phyloP scores from a whole-genome alignment of 2,113 vertebrate species.

The Cyprinodon brontotheroides region DNA sequence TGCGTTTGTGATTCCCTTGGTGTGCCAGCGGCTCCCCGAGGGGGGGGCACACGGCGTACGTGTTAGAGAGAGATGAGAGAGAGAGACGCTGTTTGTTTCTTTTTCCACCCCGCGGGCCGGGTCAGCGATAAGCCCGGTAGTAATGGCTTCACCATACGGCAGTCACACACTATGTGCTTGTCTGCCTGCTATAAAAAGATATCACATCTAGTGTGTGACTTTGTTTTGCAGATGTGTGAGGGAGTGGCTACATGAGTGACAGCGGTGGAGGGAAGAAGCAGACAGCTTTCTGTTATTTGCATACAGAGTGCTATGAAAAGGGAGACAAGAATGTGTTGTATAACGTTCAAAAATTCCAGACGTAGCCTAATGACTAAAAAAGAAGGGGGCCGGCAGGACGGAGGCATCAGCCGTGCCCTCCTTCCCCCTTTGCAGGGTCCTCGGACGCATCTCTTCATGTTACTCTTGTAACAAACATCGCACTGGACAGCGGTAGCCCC shows the following conservation, averaged over 20 bases:
- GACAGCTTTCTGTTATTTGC: constrained; percentile 51
- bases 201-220: constrained; percentile 10
- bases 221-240: constrained; percentile 20
- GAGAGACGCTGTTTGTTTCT: constrained; percentile 37
- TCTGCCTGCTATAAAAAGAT: constrained; percentile 17
- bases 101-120: constrained; percentile 14
- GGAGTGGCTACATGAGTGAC: constrained; percentile 15
- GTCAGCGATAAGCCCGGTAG: constrained; percentile 43
- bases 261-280: constrained; percentile 26
- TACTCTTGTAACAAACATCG: constrained; percentile 51
- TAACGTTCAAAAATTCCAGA: constrained; percentile 76
- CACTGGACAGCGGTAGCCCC: constrained; percentile 42
- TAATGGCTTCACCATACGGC: constrained; percentile 68
- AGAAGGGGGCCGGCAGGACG: constrained; percentile 71
- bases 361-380: constrained; percentile 80
- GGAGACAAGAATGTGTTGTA: constrained; percentile 70
- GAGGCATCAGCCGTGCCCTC: constrained; percentile 67
- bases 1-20: constrained; percentile 32
- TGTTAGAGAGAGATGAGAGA: constrained; percentile 23
- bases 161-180: constrained; percentile 14
- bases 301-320: constrained; percentile 59
- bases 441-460: constrained; percentile 57
- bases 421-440: constrained; percentile 45
- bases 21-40: constrained; percentile 39
- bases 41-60: constrained; percentile 45